These are phyloP conservation scores for Patagioenas fasciata DNA, from an alignment of 2,113 vertebrate genomes.

Conservation along the genomic window DNA sequence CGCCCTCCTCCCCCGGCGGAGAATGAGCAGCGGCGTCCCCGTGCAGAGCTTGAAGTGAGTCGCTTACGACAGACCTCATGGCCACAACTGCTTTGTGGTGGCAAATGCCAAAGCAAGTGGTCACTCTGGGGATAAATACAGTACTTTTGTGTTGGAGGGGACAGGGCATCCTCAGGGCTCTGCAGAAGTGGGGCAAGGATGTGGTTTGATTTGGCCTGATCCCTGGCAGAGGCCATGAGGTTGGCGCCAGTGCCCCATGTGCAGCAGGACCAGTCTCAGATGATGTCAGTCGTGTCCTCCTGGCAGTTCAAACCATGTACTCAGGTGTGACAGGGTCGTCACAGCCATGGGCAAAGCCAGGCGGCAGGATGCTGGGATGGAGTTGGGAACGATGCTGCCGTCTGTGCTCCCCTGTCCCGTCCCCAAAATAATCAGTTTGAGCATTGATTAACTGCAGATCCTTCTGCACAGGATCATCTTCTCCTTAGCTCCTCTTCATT, in stretches of 20 bases:
- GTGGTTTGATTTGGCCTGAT: background rate
- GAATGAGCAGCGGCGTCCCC: background rate
- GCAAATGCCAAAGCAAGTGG: background rate
- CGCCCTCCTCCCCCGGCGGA: background rate
- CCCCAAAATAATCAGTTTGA: background rate
- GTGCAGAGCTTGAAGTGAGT: background rate
- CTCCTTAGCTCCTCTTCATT: background rate
- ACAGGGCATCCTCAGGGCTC: background rate
- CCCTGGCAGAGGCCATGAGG: background rate
- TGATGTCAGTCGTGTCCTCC: background rate
- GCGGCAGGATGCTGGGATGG: background rate
- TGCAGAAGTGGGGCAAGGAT: background rate
- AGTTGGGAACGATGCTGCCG: background rate
- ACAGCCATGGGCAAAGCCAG: accelerated
- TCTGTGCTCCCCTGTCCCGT: background rate
- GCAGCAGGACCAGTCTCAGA: background rate
- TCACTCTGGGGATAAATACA: background rate
- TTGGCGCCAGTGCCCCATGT: accelerated
- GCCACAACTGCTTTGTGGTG: background rate
- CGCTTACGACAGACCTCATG: background rate
- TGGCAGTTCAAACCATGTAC: background rate
- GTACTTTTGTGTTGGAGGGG: background rate
- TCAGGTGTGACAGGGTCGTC: background rate
- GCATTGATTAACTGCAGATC: conserved; percentile 9
- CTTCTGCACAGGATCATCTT: background rate